phyloP scores from a whole-genome alignment of 1,140 invertebrate genomes.

The Temnothorax curvispinosus region DNA sequence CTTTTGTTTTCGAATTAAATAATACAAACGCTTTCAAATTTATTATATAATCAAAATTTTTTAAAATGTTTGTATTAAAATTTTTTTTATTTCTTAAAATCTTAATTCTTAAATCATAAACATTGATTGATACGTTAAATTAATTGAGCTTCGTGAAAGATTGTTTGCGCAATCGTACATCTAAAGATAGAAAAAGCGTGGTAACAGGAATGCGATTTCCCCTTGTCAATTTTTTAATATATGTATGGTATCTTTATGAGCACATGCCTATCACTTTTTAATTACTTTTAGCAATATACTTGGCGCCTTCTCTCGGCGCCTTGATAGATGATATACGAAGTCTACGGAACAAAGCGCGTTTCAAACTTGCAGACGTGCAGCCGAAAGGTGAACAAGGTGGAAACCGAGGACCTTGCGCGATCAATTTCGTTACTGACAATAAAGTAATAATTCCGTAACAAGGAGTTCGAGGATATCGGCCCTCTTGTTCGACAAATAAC shows the following conservation, averaged over 20 bases:
- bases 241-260: background rate
- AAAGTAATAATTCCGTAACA: background rate
- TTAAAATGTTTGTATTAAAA: background rate
- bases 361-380: background rate
- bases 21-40: background rate
- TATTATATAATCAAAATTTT: background rate
- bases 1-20: background rate
- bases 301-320: background rate
- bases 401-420: background rate
- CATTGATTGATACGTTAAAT: background rate
- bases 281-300: background rate
- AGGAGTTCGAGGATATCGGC: background rate
- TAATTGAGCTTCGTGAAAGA: background rate
- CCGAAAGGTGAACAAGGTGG: background rate
- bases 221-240: background rate
- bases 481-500: conserved; percentile 3
- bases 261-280: background rate
- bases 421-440: conserved; percentile 14
- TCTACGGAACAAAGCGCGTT: background rate
- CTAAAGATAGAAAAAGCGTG: background rate
- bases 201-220: background rate
- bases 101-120: background rate
- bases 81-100: no score
- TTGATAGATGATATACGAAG: background rate
- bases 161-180: background rate